Evolutionary conservation across 2,113 vertebrate species (phyloP).

Genomic region (Pholis gunnellus): DNA sequence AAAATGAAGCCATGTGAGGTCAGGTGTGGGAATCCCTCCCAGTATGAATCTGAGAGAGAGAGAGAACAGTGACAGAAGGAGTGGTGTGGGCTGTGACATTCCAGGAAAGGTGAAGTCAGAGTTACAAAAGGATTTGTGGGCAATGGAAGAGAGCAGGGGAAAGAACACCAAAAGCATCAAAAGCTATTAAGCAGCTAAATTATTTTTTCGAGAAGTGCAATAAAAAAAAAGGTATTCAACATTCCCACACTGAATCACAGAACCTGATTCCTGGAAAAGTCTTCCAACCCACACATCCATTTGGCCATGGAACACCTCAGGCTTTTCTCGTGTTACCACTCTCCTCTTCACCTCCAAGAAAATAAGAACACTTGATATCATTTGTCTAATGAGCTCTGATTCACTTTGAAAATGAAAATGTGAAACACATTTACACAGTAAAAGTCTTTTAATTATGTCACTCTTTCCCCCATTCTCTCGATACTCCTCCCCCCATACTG

Average conservation of each 20-base stretch:
- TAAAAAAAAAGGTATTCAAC: constrained; percentile 64
- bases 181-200: constrained; percentile 53
- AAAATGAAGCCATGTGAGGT: constrained; percentile 52
- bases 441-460: constrained; percentile 39
- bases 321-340: constrained; percentile 24
- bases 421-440: constrained; percentile 47
- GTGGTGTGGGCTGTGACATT: constrained; percentile 52
- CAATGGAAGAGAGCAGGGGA: constrained; percentile 18
- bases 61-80: constrained; percentile 23
- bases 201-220: constrained; percentile 60
- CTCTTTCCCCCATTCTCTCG: neutral
- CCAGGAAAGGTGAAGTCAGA: constrained; percentile 57
- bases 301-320: constrained; percentile 34
- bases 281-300: constrained; percentile 55
- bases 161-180: constrained; percentile 55
- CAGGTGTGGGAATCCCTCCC: constrained; percentile 63
- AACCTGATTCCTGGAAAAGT: constrained; percentile 57
- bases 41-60: constrained; percentile 17
- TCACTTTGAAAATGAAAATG: constrained; percentile 54
- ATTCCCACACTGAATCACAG: constrained; percentile 61
- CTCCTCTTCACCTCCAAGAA: constrained; percentile 50
- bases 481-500: constrained; percentile 2
- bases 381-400: constrained; percentile 64
- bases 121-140: constrained; percentile 44
- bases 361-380: constrained; percentile 53